Conservation (phyloP, 1,140 invertebrate genomes). For the Sycobia sp. region DNA sequence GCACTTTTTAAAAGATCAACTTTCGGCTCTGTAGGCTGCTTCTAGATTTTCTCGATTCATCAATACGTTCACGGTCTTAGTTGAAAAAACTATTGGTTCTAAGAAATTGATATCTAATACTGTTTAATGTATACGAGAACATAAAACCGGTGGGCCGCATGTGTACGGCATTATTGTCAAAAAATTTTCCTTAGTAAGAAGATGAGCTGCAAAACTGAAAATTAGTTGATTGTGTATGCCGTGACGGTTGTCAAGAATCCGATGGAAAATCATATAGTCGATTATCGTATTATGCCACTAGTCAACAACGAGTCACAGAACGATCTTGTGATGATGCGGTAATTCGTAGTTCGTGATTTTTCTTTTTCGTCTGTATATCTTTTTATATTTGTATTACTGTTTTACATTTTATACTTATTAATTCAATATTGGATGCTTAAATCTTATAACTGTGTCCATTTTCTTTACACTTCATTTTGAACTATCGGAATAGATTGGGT, state of each 20-base stretch:
- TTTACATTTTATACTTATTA: slow-evolving; percentile 21
- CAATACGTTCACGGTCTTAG: slow-evolving; percentile 28
- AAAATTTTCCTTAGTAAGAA: slow-evolving; percentile 13
- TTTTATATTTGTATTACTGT: slow-evolving; percentile 17
- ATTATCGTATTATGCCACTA: slow-evolving; percentile 34
- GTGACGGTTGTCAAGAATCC: slow-evolving; percentile 31
- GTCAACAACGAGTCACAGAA: slow-evolving; percentile 38
- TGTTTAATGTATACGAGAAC: slow-evolving; percentile 10
- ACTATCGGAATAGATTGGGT: slow-evolving; percentile 40
- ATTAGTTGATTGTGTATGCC: slow-evolving; percentile 18
- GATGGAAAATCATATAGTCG: slow-evolving; percentile 34
- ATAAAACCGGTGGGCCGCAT: slow-evolving; percentile 24
- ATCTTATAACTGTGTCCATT: slow-evolving; percentile 31
- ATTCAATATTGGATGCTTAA: slow-evolving; percentile 32
- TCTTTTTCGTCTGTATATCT: slow-evolving; percentile 19
- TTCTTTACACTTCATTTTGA: slow-evolving; percentile 21
- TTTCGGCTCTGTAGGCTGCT: slow-evolving; percentile 33
- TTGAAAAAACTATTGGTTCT: not conserved
- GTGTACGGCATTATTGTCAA: slow-evolving; percentile 17
- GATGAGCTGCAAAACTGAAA: slow-evolving; percentile 27
- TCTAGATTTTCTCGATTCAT: slow-evolving; percentile 35
- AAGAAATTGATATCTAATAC: not conserved
- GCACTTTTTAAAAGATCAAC: slow-evolving; percentile 32
- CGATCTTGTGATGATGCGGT: slow-evolving; percentile 34
- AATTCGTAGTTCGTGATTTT: slow-evolving; percentile 18